Evolutionary conservation across 35 echinoderm and acorn worm genomes (phyloP).

Genomic region (Lytechinus variegatus): DNA sequence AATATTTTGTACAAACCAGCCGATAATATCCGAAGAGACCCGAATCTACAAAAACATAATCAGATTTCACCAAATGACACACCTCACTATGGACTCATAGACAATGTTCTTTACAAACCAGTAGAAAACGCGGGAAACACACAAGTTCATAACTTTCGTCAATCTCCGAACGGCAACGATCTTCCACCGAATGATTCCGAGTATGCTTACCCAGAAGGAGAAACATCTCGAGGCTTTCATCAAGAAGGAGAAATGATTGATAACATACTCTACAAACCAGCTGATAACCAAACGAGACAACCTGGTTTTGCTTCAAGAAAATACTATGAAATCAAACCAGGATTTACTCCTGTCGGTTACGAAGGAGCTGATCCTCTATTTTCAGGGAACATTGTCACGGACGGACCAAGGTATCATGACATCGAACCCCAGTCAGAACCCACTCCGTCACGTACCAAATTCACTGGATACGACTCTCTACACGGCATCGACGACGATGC

Average conservation of each 20-base stretch:
- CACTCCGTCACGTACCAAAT: not conserved
- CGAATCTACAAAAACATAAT: not conserved
- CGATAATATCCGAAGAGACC: not conserved
- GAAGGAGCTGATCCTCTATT: not conserved
- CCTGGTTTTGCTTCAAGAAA: not conserved
- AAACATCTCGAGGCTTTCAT: not conserved
- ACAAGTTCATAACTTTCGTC: not conserved
- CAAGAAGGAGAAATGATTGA: not conserved
- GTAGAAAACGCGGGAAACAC: not conserved
- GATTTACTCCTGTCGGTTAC: not conserved
- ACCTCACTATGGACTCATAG: not conserved
- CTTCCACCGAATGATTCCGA: not conserved
- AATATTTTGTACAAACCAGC: not conserved
- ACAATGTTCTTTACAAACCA: constrained; percentile 5
- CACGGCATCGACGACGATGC: not conserved
- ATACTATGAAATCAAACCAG: not conserved
- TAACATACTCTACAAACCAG: not conserved
- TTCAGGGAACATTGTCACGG: not conserved
- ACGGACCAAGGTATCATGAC: not conserved
- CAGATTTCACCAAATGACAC: not conserved
- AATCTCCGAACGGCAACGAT: not conserved
- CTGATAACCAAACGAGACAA: not conserved
- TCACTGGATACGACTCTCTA: not conserved
- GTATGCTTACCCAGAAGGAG: not conserved
- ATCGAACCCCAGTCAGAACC: not conserved